A percentile compares a stretch with the other conserved stretches of the same genome.
Conservation (phyloP, 2,797 vertebrate species). For the Macrochelys suwanniensis region DNA sequence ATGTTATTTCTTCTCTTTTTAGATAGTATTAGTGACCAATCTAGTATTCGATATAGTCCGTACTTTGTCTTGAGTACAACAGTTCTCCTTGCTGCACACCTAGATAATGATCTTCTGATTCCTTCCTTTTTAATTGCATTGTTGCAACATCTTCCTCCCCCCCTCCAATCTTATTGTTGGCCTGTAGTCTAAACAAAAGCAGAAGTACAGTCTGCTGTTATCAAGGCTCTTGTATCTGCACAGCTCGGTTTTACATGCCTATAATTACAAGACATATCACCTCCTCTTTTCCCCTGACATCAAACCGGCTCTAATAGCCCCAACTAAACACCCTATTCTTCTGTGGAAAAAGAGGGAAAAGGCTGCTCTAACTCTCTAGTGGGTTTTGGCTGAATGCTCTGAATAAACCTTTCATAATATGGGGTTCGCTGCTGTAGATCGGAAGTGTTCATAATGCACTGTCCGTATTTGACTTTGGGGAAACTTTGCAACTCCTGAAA, state of each 20-base stretch:
- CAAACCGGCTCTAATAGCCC: not conserved
- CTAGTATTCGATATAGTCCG: fast-evolving
- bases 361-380: not conserved
- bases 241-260: not conserved
- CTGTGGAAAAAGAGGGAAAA: not conserved
- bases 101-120: not conserved
- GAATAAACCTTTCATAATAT: not conserved
- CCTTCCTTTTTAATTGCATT: not conserved
- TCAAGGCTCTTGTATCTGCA: not conserved
- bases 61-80: not conserved
- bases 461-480: not conserved
- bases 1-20: not conserved
- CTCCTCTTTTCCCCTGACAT: not conserved
- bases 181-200: not conserved
- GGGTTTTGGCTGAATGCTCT: not conserved
- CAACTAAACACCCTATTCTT: not conserved
- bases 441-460: not conserved
- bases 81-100: not conserved
- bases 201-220: not conserved
- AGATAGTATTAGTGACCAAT: not conserved
- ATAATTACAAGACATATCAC: not conserved
- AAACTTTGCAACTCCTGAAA: not conserved
- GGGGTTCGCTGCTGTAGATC: not conserved
- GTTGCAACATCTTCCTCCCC: not conserved
- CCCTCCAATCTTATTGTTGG: not conserved